phyloP scores from a whole-genome alignment of 2,888 invertebrate genomes.

The Brassicogethes aeneus region DNA sequence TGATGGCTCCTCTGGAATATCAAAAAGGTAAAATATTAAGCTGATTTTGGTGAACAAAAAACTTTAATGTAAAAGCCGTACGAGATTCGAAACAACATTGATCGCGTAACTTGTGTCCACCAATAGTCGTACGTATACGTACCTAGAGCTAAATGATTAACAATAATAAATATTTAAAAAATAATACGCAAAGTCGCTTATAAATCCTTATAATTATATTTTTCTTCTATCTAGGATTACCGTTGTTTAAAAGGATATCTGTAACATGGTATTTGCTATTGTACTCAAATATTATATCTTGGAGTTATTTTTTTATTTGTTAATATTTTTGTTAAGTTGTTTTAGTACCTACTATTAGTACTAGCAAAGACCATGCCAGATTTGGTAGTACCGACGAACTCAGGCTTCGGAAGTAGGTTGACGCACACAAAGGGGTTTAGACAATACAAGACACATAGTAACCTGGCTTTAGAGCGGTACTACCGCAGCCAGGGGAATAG shows the following conservation, averaged over 20 bases:
- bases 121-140: conserved; percentile 38
- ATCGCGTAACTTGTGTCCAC: conserved; percentile 40
- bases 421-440: conserved; percentile 74
- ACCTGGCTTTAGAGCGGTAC: not conserved
- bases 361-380: not conserved
- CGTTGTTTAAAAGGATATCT: not conserved
- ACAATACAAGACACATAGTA: conserved; percentile 73
- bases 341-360: not conserved
- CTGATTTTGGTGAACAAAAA: too few relatives aligned
- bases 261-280: not conserved
- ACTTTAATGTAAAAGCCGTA: too few relatives aligned
- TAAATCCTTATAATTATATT: not conserved
- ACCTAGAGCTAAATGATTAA: conserved; percentile 34
- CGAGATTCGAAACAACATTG: conserved; percentile 31
- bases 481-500: conserved; percentile 13
- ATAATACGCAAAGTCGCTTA: not conserved
- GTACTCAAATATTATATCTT: not conserved
- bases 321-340: not conserved
- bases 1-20: too few relatives aligned
- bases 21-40: too few relatives aligned
- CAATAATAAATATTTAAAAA: conserved; percentile 9
- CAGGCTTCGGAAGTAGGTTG: conserved; percentile 50
- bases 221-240: not conserved
- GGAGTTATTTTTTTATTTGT: not conserved
- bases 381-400: conserved; percentile 32